phyloP scores from a whole-genome alignment of 2,888 invertebrate species.

The Leptinotarsa tumamoca region DNA sequence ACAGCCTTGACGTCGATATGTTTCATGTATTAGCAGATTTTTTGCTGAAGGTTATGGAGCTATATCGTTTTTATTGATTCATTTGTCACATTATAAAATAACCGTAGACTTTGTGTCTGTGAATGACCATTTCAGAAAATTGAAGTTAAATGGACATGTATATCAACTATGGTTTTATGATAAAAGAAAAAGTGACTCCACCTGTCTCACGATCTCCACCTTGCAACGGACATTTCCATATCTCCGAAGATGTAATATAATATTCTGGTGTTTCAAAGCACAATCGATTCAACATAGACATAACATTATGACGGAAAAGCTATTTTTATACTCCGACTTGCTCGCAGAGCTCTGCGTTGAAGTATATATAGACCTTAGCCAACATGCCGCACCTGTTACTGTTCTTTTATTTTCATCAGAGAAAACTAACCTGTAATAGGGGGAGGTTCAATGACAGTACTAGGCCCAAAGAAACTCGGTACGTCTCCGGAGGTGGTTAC shows the following conservation, averaged over 20 bases:
- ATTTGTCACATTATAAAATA: too few species aligned
- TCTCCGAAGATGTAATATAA: constrained; percentile 29
- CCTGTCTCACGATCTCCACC: neutral
- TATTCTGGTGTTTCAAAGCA: constrained; percentile 34
- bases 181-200: neutral
- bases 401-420: constrained; percentile 10
- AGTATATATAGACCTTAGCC: constrained; percentile 47
- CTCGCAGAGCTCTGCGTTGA: constrained; percentile 35
- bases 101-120: neutral
- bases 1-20: neutral
- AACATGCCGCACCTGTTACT: constrained; percentile 45
- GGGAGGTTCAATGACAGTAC: constrained; percentile 88
- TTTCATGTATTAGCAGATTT: neutral
- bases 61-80: neutral
- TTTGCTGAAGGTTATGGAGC: neutral
- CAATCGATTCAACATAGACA: constrained; percentile 57
- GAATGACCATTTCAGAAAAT: neutral
- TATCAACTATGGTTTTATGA: neutral
- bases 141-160: neutral
- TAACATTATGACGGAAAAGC: constrained; percentile 60
- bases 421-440: constrained; percentile 88
- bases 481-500: constrained; percentile 93
- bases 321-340: constrained; percentile 53
- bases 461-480: constrained; percentile 91
- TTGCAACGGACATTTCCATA: neutral